Evolutionary conservation across 2,888 invertebrate species (phyloP).

Genomic region (Melinaea menophilus): DNA sequence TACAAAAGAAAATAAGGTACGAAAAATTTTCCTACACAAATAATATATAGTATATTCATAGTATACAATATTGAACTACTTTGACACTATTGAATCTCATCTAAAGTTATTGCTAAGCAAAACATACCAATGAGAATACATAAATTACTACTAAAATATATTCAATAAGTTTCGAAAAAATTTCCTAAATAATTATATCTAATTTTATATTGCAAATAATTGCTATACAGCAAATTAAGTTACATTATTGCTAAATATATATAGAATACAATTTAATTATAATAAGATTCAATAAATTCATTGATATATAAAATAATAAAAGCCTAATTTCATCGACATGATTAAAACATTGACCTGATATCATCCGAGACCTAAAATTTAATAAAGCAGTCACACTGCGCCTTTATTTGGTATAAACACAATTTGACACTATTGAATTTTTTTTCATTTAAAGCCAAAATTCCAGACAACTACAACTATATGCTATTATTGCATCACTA

Average conservation of each 20-base stretch:
- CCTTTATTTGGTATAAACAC: conserved; percentile 4
- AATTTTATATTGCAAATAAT: background rate
- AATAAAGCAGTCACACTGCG: background rate
- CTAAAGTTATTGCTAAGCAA: conserved; percentile 18
- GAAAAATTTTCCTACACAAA: background rate
- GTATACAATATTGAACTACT: conserved; percentile 8
- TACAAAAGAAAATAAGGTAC: background rate
- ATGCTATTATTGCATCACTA: conserved; percentile 1
- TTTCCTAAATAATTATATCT: background rate
- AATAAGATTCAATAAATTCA: too few relatives aligned
- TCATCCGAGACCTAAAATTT: background rate
- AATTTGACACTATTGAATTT: conserved; percentile 7
- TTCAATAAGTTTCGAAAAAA: background rate
- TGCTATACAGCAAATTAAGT: background rate
- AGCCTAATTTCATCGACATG: conserved; percentile 3
- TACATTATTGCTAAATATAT: background rate
- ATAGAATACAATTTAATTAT: background rate
- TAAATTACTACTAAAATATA: background rate
- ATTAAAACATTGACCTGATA: background rate
- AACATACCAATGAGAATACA: conserved; percentile 14
- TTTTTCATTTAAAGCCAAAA: conserved; percentile 7
- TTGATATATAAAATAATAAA: too few relatives aligned
- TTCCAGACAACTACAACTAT: background rate
- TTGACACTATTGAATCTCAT: conserved; percentile 16
- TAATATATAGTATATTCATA: background rate